These are phyloP conservation scores for Barbus barbus DNA, from an alignment of 2,113 vertebrate species.

Conservation along the genomic window DNA sequence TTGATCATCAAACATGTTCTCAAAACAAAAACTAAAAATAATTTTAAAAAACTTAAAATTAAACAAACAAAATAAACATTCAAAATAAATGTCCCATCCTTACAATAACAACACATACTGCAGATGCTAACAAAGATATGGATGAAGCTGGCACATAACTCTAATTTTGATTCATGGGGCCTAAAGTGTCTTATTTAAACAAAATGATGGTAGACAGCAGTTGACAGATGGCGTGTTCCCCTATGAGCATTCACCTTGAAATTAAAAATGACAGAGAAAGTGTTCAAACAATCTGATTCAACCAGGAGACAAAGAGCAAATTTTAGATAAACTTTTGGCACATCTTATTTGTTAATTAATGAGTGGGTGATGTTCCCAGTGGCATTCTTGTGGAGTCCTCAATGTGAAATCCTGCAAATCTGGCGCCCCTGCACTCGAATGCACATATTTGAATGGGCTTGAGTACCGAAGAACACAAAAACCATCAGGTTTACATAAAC, in stretches of 20 bases:
- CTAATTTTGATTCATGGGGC: background rate
- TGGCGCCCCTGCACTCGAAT: background rate
- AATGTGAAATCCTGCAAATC: background rate
- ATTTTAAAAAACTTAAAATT: background rate
- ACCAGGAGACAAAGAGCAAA: background rate
- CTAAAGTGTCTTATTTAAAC: background rate
- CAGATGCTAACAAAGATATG: constrained; percentile 24
- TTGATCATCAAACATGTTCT: background rate
- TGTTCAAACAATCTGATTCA: background rate
- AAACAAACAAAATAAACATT: background rate
- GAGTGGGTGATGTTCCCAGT: no score
- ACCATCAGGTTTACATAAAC: background rate
- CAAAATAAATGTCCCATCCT: background rate
- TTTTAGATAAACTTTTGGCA: background rate
- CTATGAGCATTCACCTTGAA: background rate
- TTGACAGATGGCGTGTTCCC: background rate
- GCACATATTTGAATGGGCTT: background rate
- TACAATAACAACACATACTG: background rate
- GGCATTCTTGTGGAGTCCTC: no score
- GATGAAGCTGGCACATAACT: constrained; percentile 4
- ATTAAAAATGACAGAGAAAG: background rate
- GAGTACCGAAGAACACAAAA: background rate
- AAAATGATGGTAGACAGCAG: background rate
- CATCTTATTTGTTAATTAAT: background rate
- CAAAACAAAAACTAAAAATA: background rate